Evolutionary conservation across 2,888 invertebrate genomes (phyloP).

Genomic region (Parnassius orleans): DNA sequence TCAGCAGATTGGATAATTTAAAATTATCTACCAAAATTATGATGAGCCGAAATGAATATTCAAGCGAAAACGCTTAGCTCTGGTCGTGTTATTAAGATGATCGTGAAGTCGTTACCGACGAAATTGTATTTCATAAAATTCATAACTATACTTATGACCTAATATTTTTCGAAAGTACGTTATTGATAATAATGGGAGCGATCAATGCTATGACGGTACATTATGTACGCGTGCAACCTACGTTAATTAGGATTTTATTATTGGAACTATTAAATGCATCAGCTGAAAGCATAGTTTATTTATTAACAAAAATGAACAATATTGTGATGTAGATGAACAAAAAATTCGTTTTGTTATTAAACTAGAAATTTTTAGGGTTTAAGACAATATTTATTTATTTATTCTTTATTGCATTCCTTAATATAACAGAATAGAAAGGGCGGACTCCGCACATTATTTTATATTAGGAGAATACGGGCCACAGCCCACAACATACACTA

Average conservation of each 20-base stretch:
- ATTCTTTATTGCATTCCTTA: too few species aligned
- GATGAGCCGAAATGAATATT: constrained; percentile 77
- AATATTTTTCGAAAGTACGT: constrained; percentile 75
- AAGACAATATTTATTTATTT: too few species aligned
- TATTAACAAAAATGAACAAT: too few species aligned
- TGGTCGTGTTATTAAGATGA: constrained; percentile 74
- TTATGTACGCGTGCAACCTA: not conserved
- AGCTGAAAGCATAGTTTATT: too few species aligned
- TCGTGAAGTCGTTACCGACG: constrained; percentile 75
- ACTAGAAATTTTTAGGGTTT: too few species aligned
- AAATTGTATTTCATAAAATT: constrained; percentile 79
- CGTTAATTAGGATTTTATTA: constrained; percentile 34
- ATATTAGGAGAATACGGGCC: too few species aligned
- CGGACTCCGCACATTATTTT: too few species aligned
- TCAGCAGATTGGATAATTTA: constrained; percentile 68
- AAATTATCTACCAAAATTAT: constrained; percentile 77
- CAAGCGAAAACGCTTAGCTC: constrained; percentile 73
- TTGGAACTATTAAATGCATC: too few species aligned
- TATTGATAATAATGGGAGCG: constrained; percentile 64
- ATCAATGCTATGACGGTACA: constrained; percentile 28
- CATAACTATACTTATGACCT: constrained; percentile 77
- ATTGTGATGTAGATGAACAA: too few species aligned
- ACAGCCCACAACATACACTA: too few species aligned
- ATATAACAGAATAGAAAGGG: too few species aligned
- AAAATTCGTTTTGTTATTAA: too few species aligned